These are phyloP conservation scores for Ferrisia virgata DNA, from an alignment of 2,888 invertebrate genomes.

Conservation along the genomic window DNA sequence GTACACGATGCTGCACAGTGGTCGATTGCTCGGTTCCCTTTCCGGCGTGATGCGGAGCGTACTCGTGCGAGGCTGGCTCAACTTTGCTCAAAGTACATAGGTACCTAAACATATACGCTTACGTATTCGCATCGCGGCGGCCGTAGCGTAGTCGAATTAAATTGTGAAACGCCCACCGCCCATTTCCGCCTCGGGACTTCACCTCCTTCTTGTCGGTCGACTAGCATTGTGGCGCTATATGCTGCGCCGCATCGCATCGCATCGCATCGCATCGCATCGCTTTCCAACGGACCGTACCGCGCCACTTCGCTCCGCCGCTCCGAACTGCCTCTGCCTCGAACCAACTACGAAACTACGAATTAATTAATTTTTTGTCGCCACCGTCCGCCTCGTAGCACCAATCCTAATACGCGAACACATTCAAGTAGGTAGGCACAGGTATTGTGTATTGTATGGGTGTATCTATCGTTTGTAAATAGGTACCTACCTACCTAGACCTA, in stretches of 20 bases:
- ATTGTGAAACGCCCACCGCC: slow-evolving; percentile 45
- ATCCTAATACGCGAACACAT: too few species aligned
- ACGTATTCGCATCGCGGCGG: slow-evolving; percentile 1
- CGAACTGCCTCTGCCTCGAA: too few species aligned
- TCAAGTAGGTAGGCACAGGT: too few species aligned
- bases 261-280: neutral
- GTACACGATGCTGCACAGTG: neutral
- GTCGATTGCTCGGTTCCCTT: neutral
- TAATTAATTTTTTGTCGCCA: too few species aligned
- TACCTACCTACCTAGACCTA: too few species aligned
- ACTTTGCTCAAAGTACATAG: slow-evolving; percentile 37
- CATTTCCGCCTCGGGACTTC: slow-evolving; percentile 45
- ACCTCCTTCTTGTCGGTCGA: slow-evolving; percentile 23
- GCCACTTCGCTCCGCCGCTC: too few species aligned
- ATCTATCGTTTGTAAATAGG: too few species aligned
- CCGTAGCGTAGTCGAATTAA: slow-evolving; percentile 42
- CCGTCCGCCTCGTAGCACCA: too few species aligned
- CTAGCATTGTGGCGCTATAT: neutral
- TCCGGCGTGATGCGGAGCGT: neutral
- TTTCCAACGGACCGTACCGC: too few species aligned
- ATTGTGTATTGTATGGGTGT: too few species aligned
- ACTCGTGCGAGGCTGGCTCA: slow-evolving; percentile 20
- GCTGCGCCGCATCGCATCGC: neutral
- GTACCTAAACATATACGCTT: slow-evolving; percentile 6
- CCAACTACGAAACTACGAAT: too few species aligned